Conservation (phyloP, 2,797 vertebrate genomes). For the Epinephelus malabaricus region DNA sequence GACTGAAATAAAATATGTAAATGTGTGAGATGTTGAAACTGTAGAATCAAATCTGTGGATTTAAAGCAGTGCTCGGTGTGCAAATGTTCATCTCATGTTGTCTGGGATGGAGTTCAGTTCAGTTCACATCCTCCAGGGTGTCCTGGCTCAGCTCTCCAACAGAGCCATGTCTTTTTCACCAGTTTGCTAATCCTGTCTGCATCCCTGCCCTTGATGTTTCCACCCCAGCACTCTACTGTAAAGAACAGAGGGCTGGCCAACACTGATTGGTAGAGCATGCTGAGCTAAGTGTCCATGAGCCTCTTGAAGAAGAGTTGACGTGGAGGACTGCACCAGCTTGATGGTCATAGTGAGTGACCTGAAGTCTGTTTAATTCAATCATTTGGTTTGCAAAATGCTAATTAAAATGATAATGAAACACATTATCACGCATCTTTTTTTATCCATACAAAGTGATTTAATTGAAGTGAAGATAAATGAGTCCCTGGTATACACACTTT, state of each 20-base stretch:
- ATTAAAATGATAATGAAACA: conserved; percentile 42
- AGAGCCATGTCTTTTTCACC: conserved; percentile 56
- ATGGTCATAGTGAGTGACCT: conserved; percentile 13
- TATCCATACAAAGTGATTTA: conserved; percentile 19
- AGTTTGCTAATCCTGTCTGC: conserved; percentile 72
- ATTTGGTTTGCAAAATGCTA: conserved; percentile 42
- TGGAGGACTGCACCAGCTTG: conserved; percentile 5
- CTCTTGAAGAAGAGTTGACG: conserved; percentile 6
- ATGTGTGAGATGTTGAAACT: conserved; percentile 3
- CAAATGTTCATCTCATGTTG: conserved; percentile 36
- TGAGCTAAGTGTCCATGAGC: conserved; percentile 24
- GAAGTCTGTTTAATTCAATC: conserved; percentile 16
- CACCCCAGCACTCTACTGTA: conserved; percentile 45
- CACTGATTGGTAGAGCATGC: conserved; percentile 27
- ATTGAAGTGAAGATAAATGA: conserved; percentile 37
- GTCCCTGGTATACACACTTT: conserved; percentile 15
- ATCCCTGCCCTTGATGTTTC: conserved; percentile 68
- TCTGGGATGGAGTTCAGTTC: conserved; percentile 50
- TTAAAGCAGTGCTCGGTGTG: conserved; percentile 15
- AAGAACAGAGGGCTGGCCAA: conserved; percentile 44
- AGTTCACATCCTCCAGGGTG: conserved; percentile 60
- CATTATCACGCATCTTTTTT: conserved; percentile 6
- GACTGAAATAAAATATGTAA: neutral
- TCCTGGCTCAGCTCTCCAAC: conserved; percentile 54
- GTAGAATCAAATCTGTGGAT: conserved; percentile 17